Evolutionary conservation across 2,797 vertebrate genomes (phyloP), one percentile per base, ranked within the genome.

Genomic region (Anableps anableps): DNA sequence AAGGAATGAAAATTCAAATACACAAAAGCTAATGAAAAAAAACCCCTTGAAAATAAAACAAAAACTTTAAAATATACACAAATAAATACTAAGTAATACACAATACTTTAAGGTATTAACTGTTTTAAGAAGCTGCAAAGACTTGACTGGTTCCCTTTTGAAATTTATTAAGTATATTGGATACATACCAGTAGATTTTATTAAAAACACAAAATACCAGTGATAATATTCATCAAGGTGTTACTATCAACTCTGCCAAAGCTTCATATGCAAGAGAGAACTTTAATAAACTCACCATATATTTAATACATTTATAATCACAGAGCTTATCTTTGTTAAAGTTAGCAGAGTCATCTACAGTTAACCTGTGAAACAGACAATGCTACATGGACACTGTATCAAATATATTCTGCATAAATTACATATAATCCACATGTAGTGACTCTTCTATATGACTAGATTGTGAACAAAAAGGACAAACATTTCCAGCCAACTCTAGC

Each of bases 381-480:
- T 81, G 70, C 83, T 76, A 84, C 82, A 80, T n/a, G 50, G 31
- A 84, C 64, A 78, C 74, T 78, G 72, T 76, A 79, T 86, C 84
- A 89, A 86, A 88, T 85, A 86, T 87, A 88, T 85, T 80, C 7
- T 80, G 26, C 80, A 79, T 81, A 79, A 85, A 87, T n/a, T 58
- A 77, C 66, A 82, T 85, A 47, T 66, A 79, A 55, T 76, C 43
- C 14, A 79, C 74, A 74, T 23, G 9, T 58, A 84, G 80, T 68
- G 76, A 50, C 51, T 64, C 62, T 55, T 76, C 43, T 70, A 60
- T 23, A 79, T 38, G 5, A 84, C 9, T 55, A 21, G 72, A 75
- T 7, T 50, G 50, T 36, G 79, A 71, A 85, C 76, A 73, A 16
- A 7, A 77, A 0, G 76, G 41, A 72, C 47, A n/a, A 77, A 80